These are phyloP conservation scores for Mormyrus hasselquistii DNA, from an alignment of 2,797 vertebrate species.

Conservation along the genomic window DNA sequence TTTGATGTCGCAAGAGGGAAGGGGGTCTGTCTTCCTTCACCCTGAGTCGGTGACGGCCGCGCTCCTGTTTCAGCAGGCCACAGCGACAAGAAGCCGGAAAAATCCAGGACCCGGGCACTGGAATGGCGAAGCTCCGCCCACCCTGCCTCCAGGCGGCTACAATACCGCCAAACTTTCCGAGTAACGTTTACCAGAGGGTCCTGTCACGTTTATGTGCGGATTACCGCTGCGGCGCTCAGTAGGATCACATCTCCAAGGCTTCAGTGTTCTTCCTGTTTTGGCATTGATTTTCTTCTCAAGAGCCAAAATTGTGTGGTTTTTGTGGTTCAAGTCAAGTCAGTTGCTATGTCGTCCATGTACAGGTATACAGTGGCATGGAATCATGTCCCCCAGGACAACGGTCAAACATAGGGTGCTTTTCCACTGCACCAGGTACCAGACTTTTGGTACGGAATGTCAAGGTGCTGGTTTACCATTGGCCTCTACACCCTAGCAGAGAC, in stretches of 20 bases:
- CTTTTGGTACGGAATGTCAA: not conserved
- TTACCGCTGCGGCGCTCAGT: not conserved
- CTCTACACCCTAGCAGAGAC: not conserved
- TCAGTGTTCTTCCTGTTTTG: not conserved
- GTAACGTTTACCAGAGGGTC: not conserved
- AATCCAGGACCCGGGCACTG: not conserved
- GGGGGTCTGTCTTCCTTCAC: constrained; percentile 4
- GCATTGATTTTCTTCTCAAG: not conserved
- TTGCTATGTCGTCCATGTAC: not conserved
- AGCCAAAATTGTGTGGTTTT: not conserved
- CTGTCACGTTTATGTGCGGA: not conserved
- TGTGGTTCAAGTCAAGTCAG: not conserved
- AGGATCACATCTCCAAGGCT: not conserved
- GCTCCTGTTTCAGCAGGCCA: not conserved
- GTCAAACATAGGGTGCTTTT: not conserved
- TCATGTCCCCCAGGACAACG: not conserved
- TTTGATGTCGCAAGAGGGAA: constrained; percentile 8
- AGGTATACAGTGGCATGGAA: not conserved
- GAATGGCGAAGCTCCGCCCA: not conserved
- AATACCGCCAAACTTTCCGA: not conserved
- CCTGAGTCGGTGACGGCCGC: not conserved
- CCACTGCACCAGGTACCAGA: not conserved
- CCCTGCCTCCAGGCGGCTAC: not conserved
- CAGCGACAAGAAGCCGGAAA: not conserved
- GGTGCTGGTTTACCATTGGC: not conserved